phyloP scores from a whole-genome alignment of 1,140 invertebrate genomes.

The Aplysia californica region DNA sequence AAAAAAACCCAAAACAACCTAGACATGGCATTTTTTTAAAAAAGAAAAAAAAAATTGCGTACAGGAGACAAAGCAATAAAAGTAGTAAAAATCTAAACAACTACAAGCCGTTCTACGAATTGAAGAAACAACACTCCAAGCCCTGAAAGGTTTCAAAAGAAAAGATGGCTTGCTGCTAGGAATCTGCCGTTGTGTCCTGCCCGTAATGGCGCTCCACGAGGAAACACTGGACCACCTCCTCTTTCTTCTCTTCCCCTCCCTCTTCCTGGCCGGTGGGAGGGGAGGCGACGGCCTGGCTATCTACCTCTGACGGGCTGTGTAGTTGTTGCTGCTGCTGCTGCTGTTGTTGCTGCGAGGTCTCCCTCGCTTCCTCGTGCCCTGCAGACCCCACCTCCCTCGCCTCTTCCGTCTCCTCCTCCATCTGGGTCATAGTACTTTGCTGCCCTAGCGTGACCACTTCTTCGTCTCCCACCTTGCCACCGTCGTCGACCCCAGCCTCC shows the following conservation, averaged over 20 bases:
- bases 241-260: not conserved
- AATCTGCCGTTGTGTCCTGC: not conserved
- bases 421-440: too few species aligned
- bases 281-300: not conserved
- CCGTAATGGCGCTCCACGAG: not conserved
- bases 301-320: not conserved
- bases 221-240: not conserved
- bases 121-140: not conserved
- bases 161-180: conserved; percentile 19
- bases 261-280: not conserved
- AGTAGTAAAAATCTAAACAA: not conserved
- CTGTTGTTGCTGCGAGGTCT: conserved; percentile 10
- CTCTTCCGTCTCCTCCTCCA: conserved; percentile 35
- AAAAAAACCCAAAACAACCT: not conserved
- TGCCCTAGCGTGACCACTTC: too few species aligned
- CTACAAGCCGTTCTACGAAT: not conserved
- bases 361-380: not conserved
- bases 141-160: not conserved
- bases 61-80: not conserved
- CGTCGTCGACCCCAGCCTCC: conserved; percentile 30
- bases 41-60: not conserved
- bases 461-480: conserved; percentile 47
- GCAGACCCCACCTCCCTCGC: not conserved
- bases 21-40: not conserved
- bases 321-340: not conserved